Evolutionary conservation across 2,888 invertebrate species (phyloP).

Genomic region (Meteorus colon): DNA sequence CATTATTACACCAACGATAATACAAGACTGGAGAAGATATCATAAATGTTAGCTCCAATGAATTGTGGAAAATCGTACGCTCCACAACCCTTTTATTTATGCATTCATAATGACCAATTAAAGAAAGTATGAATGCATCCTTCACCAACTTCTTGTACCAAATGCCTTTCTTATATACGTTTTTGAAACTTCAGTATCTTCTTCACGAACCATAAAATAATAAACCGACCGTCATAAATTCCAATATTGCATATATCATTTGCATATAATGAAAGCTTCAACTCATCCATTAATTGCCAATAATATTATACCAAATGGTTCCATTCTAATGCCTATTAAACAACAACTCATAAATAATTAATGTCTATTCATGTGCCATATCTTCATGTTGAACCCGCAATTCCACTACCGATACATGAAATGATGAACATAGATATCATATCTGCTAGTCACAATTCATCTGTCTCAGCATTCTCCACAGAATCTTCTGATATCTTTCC

Average conservation of each 20-base stretch:
- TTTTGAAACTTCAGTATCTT: background rate
- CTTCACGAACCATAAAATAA: slow-evolving; percentile 3
- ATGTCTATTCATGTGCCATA: background rate
- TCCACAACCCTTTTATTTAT: too few species aligned
- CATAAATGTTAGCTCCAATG: too few species aligned
- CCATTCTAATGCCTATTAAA: background rate
- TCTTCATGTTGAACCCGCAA: background rate
- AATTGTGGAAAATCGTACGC: too few species aligned
- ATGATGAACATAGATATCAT: background rate
- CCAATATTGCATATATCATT: background rate
- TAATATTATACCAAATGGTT: background rate
- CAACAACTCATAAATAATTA: background rate
- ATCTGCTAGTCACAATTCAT: background rate
- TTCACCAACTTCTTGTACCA: too few species aligned
- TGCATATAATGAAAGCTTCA: background rate
- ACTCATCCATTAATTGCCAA: background rate
- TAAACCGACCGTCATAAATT: background rate
- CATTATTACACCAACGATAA: too few species aligned
- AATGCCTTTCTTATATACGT: background rate
- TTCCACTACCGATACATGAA: too few species aligned
- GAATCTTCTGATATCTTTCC: slow-evolving; percentile 27
- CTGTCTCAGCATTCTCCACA: background rate
- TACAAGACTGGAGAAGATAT: too few species aligned
- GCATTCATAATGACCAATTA: too few species aligned
- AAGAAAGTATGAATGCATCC: too few species aligned